phyloP scores from a whole-genome alignment of 2,113 vertebrate species.

The Boleophthalmus pectinirostris region DNA sequence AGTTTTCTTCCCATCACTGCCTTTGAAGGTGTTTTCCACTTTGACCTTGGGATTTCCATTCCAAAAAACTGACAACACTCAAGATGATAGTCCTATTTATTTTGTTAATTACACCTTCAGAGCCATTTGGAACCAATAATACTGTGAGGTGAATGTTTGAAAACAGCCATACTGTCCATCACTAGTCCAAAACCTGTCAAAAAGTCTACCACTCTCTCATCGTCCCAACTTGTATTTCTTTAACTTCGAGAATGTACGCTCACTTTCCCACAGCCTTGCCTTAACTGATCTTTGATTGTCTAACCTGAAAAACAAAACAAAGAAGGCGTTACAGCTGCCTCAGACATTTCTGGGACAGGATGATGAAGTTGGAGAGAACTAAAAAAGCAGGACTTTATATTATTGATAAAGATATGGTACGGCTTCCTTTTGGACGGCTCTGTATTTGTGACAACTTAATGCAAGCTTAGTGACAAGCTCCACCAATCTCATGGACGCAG shows the following conservation, averaged over 20 bases:
- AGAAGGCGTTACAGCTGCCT: neutral
- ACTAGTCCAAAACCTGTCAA: no score
- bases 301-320: constrained; percentile 16
- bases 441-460: constrained; percentile 56
- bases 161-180: no score
- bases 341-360: constrained; percentile 56
- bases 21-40: no score
- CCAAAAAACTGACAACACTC: no score
- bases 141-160: no score
- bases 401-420: constrained; percentile 67
- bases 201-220: neutral
- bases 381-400: constrained; percentile 40
- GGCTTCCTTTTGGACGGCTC: constrained; percentile 50
- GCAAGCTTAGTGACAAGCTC: constrained; percentile 54
- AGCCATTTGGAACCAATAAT: no score
- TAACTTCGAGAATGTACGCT: constrained; percentile 9
- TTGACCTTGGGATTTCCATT: no score
- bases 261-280: constrained; percentile 16
- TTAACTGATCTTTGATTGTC: constrained; percentile 19
- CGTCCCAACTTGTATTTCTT: neutral
- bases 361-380: constrained; percentile 38
- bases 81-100: no score
- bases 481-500: constrained; percentile 49
- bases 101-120: no score
- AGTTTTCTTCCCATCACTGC: no score